Evolutionary conservation across 1,140 invertebrate species (phyloP), one percentile per base, ranked within the genome.

Genomic region (Oryctes rhinoceros): DNA sequence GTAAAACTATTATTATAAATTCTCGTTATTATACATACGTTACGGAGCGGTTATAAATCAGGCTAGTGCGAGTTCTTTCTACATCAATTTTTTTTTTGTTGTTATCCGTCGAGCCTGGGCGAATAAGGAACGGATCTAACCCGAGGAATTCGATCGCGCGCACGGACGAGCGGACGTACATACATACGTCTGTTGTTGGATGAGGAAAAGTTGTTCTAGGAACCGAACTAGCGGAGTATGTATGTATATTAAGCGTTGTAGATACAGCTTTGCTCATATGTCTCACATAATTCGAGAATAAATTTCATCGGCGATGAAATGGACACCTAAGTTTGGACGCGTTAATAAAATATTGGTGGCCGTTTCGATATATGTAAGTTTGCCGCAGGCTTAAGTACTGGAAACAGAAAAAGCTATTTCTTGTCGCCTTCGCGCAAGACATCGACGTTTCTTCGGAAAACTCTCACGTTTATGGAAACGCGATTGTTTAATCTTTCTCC

Each of bases 1-100:
- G 65, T 37, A 71, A 71, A 71, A 71, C 65, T 71, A 71, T 71
- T 71, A 71, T 71, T 71, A 71, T 71, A 71, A 71, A 71, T 71
- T 71, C 65, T 71, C 65, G 65, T 71, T 71, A 71, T 71, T 71
- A 71, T 71, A 71, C 65, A 71, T 71, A 71, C 65, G 24, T 71
- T 71, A 24, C 24, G 20, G 20, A 71, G 35, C 18, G 11, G 20
- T 71, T 71, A 37, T 71, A 71, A 71, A 71, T 71, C 65, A 71
- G 35, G 10, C 30, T 20, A 59, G 65, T 10, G 65, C 39, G 39
- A 44, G 39, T 44, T 44, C 39, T 44, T 44, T 44, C 39, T 10
- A 10, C 5, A 0, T 44, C 9, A 5, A 7, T 37, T 71, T 67
- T 71, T 71, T 30, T 37, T 71, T 71, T 59, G n/a, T n/a, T n/a